phyloP scores from a whole-genome alignment of 2,113 vertebrate species.

The Barnardius zonarius region DNA sequence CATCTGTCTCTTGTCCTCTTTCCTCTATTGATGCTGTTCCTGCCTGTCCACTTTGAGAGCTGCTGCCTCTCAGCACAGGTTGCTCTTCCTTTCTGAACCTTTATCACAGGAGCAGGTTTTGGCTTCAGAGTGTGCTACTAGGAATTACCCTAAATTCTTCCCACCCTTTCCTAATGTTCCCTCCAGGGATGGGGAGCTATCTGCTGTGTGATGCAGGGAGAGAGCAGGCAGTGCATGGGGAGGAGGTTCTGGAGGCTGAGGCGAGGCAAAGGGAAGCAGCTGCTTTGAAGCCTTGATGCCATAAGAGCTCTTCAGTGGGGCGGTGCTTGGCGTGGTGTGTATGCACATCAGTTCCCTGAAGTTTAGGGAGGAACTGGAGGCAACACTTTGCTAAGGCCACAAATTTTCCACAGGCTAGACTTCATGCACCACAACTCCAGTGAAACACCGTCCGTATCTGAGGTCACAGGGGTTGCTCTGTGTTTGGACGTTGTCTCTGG shows the following conservation, averaged over 20 bases:
- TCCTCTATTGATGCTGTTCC: background rate
- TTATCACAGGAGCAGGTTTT: background rate
- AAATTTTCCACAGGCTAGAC: background rate
- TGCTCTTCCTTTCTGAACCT: background rate
- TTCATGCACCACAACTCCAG: background rate
- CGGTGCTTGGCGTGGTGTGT: background rate
- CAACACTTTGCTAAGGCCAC: background rate
- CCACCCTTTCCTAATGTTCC: background rate
- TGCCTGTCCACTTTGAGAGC: background rate
- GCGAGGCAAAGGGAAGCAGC: background rate
- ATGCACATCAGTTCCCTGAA: background rate
- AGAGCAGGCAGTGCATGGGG: fast-evolving
- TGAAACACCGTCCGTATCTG: background rate
- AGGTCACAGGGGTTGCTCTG: background rate
- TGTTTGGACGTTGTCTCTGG: background rate
- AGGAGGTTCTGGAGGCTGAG: background rate
- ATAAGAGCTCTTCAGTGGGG: background rate
- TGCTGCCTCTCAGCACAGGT: background rate
- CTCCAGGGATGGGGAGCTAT: background rate
- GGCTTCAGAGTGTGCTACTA: background rate
- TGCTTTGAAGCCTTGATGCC: background rate
- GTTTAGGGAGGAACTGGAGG: background rate
- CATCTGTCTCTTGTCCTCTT: background rate
- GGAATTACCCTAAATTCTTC: background rate
- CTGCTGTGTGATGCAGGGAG: fast-evolving